A percentile compares a stretch with the other conserved stretches of the same genome.
These are phyloP conservation scores for Chionoecetes opilio DNA, from an alignment of 1,140 invertebrate genomes.

Conservation along the genomic window DNA sequence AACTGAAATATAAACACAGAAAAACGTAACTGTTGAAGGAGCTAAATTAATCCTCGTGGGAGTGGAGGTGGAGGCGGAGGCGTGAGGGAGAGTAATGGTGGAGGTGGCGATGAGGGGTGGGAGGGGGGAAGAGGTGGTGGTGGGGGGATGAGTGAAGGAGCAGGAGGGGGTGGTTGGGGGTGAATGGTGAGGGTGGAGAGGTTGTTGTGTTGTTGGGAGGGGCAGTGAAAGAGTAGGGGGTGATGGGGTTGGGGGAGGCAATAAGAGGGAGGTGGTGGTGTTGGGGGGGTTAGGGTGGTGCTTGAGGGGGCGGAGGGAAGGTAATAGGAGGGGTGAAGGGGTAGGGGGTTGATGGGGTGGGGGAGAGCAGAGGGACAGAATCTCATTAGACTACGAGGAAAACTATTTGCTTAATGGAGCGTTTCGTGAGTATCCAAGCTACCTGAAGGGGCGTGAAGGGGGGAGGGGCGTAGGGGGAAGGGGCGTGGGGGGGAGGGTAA, in stretches of 20 bases:
- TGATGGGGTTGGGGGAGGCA: no score
- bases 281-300: not conserved
- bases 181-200: not conserved
- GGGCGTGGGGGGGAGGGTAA: constrained; percentile 1
- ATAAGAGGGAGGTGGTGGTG: not conserved
- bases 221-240: not conserved
- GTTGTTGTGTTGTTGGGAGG: no score
- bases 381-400: constrained; percentile 52
- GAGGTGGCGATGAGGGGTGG: not conserved
- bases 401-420: constrained; percentile 59
- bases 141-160: not conserved
- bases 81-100: not conserved
- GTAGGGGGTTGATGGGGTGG: not conserved
- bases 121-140: not conserved
- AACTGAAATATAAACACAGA: no score
- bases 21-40: not conserved
- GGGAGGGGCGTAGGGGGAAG: not conserved
- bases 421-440: not conserved
- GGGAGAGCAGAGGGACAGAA: not conserved
- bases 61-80: not conserved
- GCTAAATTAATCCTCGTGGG: not conserved
- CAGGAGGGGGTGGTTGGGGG: no score
- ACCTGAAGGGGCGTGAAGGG: not conserved
- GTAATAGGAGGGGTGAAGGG: no score
- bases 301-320: not conserved